Conservation (phyloP, 2,797 vertebrate genomes). For the Lithobates sylvaticus region DNA sequence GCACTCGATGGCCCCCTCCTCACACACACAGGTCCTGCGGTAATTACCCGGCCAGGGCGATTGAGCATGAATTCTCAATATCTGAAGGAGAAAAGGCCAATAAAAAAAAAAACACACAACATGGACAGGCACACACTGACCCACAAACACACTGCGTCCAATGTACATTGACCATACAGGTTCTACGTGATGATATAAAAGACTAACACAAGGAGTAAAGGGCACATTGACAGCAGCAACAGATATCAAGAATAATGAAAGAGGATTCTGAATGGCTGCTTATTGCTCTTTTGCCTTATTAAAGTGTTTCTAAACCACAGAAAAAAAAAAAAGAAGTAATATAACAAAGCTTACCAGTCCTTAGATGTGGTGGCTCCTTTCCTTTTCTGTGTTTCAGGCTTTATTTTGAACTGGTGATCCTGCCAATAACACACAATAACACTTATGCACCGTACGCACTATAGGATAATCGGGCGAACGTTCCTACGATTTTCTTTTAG, state of each 20-base stretch:
- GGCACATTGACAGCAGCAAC: neutral
- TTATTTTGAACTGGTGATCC: neutral
- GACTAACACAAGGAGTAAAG: neutral
- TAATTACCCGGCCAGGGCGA: slow-evolving; percentile 59
- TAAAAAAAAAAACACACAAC: slow-evolving; percentile 26
- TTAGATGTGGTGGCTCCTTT: neutral
- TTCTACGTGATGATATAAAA: neutral
- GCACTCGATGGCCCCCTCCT: slow-evolving; percentile 10
- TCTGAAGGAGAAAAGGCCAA: slow-evolving; percentile 47
- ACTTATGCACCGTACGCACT: too few species aligned
- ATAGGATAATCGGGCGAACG: too few species aligned
- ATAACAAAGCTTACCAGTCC: neutral
- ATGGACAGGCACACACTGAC: slow-evolving; percentile 21
- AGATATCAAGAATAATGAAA: neutral
- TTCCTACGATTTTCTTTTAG: too few species aligned
- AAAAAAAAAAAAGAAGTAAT: neutral
- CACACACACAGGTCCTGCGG: slow-evolving; percentile 11
- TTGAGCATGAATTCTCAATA: slow-evolving; percentile 59
- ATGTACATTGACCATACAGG: neutral
- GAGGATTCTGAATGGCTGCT: neutral
- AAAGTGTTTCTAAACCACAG: neutral
- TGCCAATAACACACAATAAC: neutral
- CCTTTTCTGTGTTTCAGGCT: neutral
- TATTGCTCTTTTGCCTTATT: neutral
- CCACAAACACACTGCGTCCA: slow-evolving; percentile 25